Evolutionary conservation across 1,140 invertebrate genomes (phyloP), one percentile per base, ranked within the genome.

Genomic region (Dysdera silvatica): DNA sequence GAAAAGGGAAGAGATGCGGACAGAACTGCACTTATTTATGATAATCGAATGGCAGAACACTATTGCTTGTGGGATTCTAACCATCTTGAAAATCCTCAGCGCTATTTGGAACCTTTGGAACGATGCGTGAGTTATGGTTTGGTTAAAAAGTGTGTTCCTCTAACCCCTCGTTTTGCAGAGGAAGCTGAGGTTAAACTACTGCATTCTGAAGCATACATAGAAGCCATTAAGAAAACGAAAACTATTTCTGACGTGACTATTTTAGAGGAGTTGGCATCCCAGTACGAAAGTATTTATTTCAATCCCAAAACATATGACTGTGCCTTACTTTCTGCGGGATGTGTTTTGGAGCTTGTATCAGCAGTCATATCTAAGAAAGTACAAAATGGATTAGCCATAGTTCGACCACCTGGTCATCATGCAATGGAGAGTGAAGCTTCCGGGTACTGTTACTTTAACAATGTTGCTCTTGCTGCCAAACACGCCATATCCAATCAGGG

Each of bases 361-460:
- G 79, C 81, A 41, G 79, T 95, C 62, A 79, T 85, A 23, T 78
- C 77, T 58, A 83, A 83, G 5, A 79, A 82, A 70, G 74, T 75
- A 16, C 84, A 87, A 71, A 94, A 92, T 82, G 91, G 91, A 47
- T 88, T 92, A 80, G 91, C 90, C 18, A 77, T 87, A 55, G 74
- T 87, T 60, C 86, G 93, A 67, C 95, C 95, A 40, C 95, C 95
- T 10, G 95, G 96, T 23, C 96, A 99, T 80, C 96, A 99, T 82
- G 95, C 95, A 4, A 93, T 92, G 87, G 78, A 83, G 67, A 79
- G 84, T 18, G 88, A 91, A 73, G 91, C 85, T 61, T 78, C 74
- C 57, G 72, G 72, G 6, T 98, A 93, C 75, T 99, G 95, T 77
- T 90, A 89, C 74, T 95, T 97, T 70, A 99, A 99, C 74, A 99